Conservation (phyloP, 2,113 vertebrate genomes). For the Eptesicus fuscus region DNA sequence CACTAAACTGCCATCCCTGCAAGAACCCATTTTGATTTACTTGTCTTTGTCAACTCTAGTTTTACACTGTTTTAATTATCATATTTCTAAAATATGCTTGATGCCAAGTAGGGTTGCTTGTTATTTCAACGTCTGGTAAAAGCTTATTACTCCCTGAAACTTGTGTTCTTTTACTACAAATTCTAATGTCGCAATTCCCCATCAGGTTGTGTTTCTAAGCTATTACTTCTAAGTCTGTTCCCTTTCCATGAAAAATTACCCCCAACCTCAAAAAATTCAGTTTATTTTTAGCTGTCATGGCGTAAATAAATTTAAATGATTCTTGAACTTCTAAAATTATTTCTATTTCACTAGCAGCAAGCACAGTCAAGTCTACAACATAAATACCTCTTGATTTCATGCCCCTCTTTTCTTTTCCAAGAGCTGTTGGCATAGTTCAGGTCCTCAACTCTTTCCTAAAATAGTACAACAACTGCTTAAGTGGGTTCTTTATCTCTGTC, state of each 20-base stretch:
- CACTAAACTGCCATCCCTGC: background rate
- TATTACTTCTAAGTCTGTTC: background rate
- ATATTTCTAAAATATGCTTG: background rate
- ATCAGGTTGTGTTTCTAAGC: background rate
- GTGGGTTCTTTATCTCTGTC: slow-evolving; percentile 22
- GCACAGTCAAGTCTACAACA: background rate
- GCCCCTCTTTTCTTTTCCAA: slow-evolving; percentile 6
- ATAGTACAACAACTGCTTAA: slow-evolving; percentile 46
- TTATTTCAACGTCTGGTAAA: background rate
- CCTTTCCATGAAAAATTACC: background rate
- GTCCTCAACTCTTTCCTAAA: slow-evolving; percentile 26
- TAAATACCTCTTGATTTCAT: background rate
- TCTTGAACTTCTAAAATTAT: slow-evolving; percentile 40
- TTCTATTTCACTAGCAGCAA: slow-evolving; percentile 3
- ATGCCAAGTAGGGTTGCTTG: background rate
- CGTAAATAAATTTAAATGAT: background rate
- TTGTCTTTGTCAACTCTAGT: background rate
- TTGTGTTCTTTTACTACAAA: background rate
- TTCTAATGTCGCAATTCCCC: background rate
- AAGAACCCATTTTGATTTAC: background rate
- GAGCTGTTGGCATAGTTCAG: background rate
- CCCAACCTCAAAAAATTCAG: background rate
- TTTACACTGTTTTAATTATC: background rate
- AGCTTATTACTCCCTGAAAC: background rate
- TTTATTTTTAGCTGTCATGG: background rate